These are phyloP conservation scores for Patella pellucida DNA, from an alignment of 2,888 invertebrate species.

Conservation along the genomic window DNA sequence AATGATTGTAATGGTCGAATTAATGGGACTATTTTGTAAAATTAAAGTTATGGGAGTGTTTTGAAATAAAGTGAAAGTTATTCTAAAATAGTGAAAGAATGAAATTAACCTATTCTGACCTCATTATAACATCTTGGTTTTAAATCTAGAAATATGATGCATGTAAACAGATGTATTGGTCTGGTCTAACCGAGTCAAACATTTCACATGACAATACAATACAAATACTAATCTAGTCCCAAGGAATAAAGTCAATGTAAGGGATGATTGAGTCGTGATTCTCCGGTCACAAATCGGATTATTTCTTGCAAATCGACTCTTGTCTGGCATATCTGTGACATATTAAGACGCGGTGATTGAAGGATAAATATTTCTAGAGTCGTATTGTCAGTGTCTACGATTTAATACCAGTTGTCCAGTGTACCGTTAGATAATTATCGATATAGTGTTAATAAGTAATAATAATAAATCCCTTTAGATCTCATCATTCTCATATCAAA, in stretches of 20 bases:
- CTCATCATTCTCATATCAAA: no score
- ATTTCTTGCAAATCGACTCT: constrained; percentile 5
- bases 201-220: not conserved
- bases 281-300: constrained; percentile 1
- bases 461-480: no score
- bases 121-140: not conserved
- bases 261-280: constrained; percentile 1
- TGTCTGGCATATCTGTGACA: constrained; percentile 12
- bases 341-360: not conserved
- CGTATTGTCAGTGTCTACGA: not conserved
- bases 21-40: no score
- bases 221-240: not conserved
- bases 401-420: no score
- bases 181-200: not conserved
- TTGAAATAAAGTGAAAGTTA: no score
- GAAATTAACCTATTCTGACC: not conserved
- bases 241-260: constrained; percentile 1
- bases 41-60: no score
- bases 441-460: no score
- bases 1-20: no score
- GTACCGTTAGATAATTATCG: no score
- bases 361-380: not conserved
- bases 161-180: constrained; percentile 5
- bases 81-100: not conserved
- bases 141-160: not conserved